A percentile compares a stretch with the other conserved stretches of the same genome.
Evolutionary conservation across 1,140 invertebrate genomes (phyloP).

Genomic region (Drosophila varians): DNA sequence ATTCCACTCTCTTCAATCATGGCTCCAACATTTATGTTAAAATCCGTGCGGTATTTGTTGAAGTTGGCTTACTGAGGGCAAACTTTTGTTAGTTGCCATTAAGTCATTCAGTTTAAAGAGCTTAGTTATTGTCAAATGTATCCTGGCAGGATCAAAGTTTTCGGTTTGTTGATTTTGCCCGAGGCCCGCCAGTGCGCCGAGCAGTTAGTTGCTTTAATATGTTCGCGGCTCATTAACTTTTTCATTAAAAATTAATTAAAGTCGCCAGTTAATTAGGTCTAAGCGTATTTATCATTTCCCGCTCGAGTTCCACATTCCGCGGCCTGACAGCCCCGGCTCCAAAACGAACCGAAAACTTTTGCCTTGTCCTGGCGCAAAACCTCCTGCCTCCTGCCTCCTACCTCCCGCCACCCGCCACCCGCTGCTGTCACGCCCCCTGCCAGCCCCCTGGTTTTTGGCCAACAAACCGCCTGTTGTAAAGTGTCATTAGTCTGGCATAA

Average conservation of each 20-base stretch:
- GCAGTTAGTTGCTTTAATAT: constrained; percentile 64
- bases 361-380: constrained; percentile 39
- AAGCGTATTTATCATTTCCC: constrained; percentile 81
- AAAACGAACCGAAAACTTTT: constrained; percentile 72
- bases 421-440: not conserved
- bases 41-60: too few relatives aligned
- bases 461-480: constrained; percentile 54
- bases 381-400: not conserved
- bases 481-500: constrained; percentile 82
- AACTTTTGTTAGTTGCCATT: not conserved
- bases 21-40: too few relatives aligned
- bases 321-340: constrained; percentile 55
- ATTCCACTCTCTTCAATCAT: constrained; percentile 10
- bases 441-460: not conserved
- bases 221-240: constrained; percentile 79
- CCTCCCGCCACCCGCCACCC: not conserved
- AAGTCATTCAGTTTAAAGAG: not conserved
- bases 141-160: not conserved
- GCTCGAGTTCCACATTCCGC: constrained; percentile 58
- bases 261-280: constrained; percentile 81
- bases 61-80: not conserved
- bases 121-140: not conserved
- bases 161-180: constrained; percentile 4
- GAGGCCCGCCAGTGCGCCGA: not conserved
- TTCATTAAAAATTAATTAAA: constrained; percentile 83